Base-by-base conservation (phyloP, 2,797 vertebrate genomes). In the Syngnathus acus region DNA sequence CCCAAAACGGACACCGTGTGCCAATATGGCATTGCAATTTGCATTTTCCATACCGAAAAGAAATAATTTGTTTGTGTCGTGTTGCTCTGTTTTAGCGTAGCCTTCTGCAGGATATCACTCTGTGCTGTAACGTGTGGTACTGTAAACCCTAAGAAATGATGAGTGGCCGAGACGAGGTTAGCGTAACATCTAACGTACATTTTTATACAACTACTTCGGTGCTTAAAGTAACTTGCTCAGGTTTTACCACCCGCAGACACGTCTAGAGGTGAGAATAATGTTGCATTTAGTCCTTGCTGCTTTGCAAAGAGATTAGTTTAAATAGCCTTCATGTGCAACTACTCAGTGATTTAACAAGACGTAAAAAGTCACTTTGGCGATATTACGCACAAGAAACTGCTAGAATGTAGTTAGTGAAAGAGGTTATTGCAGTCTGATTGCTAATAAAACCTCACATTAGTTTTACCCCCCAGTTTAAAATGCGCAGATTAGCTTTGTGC, bases 401-500 rank as follows among this genome's bases (percentile, higher is more conserved):
- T 16, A 26, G 5, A 32, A 23, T 45, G 2, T 43, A 26, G 2
- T 45, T 9, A 26, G 4, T 39, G 9, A 39, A 32, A 8, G 6
- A 9, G 40, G n/a, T 26, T 45, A 23, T 1, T 23, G 10, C 6
- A 23, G 42, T 21, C 6, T 8, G n/a, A 16, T 23, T 26, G 5
- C 9, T 1, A 14, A 16, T 45, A 43, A 7, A 62, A 61, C 14
- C 4, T 11, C 39, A 5, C n/a, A 61, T 62, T 62, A 32, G 48
- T 62, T 13, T 6, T 9, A 13, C 38, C 13, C 17, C 37, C 6
- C 1, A 53, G 21, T 53, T 40, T 26, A 40, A 65, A 50, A 38
- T 21, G 42, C 11, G 19, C 6, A 54, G 60, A 39, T 72, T 78
- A 85, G 84, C 82, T 72, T 67, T 17, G 4, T 10, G 16, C 71